Evolutionary conservation across 2,113 vertebrate species (phyloP).

Genomic region (Andinoacara biseriatus): DNA sequence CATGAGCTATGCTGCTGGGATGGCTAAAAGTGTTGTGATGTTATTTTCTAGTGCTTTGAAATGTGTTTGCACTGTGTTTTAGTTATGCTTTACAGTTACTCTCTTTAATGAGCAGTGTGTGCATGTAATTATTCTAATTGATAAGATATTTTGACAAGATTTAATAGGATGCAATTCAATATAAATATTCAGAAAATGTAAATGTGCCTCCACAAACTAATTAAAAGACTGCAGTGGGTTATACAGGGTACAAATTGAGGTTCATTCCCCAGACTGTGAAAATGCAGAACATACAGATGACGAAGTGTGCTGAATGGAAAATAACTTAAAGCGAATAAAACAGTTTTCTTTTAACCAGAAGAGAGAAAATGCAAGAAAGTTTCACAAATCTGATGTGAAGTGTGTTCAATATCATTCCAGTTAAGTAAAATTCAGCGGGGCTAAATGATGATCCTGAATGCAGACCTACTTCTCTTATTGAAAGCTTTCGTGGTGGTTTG

Average conservation of each 20-base stretch:
- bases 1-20: background rate
- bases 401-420: background rate
- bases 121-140: conserved; percentile 66
- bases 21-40: background rate
- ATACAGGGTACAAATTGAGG: conserved; percentile 6
- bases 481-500: conserved; percentile 20
- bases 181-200: conserved; percentile 69
- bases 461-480: background rate
- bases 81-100: conserved; percentile 44
- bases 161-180: conserved; percentile 63
- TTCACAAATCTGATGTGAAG: background rate
- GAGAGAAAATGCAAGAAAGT: background rate
- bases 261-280: conserved; percentile 15
- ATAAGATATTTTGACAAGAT: conserved; percentile 64
- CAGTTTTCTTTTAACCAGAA: background rate
- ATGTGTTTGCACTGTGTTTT: conserved; percentile 21
- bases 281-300: background rate
- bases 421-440: background rate
- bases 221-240: conserved; percentile 38
- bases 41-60: background rate
- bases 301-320: conserved; percentile 1
- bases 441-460: background rate
- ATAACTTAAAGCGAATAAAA: background rate
- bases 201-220: conserved; percentile 50
- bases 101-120: conserved; percentile 62